A percentile compares a stretch with the other conserved stretches of the same genome.
Evolutionary conservation across 2,888 invertebrate genomes (phyloP).

Genomic region (Apeira syringaria): DNA sequence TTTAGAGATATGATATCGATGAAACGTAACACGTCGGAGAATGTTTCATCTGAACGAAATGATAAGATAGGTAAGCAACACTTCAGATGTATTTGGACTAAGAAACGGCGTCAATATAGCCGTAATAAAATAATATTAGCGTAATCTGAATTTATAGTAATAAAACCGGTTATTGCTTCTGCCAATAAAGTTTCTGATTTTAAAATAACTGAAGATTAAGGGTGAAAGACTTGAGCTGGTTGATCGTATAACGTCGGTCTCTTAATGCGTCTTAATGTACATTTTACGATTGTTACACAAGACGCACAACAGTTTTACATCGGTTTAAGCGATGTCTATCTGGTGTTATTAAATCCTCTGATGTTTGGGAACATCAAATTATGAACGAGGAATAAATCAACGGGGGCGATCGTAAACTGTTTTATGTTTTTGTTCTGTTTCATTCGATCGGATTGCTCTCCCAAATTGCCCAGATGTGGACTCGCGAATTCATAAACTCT

Average conservation of each 20-base stretch:
- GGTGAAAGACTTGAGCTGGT: conserved; percentile 65
- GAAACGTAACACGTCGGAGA: conserved; percentile 39
- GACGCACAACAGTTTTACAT: conserved; percentile 75
- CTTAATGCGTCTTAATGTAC: conserved; percentile 82
- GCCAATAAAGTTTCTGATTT: conserved; percentile 75
- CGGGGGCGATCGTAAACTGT: conserved; percentile 74
- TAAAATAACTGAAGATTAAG: conserved; percentile 80
- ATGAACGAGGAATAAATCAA: conserved; percentile 82
- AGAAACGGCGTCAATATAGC: conserved; percentile 59
- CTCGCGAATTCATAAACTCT: conserved; percentile 56
- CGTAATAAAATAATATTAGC: conserved; percentile 73
- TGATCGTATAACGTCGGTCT: conserved; percentile 61
- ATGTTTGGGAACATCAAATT: conserved; percentile 81
- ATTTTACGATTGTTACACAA: conserved; percentile 83
- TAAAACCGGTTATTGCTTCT: conserved; percentile 74
- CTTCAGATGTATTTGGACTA: conserved; percentile 57
- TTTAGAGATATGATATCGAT: conserved; percentile 36
- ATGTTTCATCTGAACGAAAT: conserved; percentile 50
- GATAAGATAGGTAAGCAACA: conserved; percentile 57
- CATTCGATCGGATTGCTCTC: conserved; percentile 65
- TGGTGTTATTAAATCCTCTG: conserved; percentile 78
- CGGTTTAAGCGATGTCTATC: conserved; percentile 77
- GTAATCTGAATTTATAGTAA: conserved; percentile 75
- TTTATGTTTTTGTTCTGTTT: conserved; percentile 79
- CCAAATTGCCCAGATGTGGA: conserved; percentile 72